These are phyloP conservation scores for Sparidentex hasta DNA, from an alignment of 2,797 vertebrate species.

Conservation along the genomic window DNA sequence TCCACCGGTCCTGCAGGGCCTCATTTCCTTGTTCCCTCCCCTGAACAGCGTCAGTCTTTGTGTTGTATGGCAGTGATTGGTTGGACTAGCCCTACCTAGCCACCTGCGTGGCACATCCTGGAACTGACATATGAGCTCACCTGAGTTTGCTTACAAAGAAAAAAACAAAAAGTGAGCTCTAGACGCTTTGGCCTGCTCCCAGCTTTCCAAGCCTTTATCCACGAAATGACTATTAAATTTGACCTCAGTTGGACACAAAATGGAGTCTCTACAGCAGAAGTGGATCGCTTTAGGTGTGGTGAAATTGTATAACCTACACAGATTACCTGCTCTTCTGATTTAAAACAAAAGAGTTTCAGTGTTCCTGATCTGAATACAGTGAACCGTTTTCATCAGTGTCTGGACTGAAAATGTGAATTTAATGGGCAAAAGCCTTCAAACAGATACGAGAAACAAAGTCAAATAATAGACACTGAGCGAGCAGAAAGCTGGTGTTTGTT, in stretches of 20 bases:
- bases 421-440: slow-evolving; percentile 61
- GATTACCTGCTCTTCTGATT: background rate
- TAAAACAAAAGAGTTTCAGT: slow-evolving; percentile 7
- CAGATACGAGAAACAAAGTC: slow-evolving; percentile 60
- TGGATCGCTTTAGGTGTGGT: background rate
- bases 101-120: slow-evolving; percentile 85
- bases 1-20: slow-evolving; percentile 85
- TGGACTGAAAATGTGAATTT: slow-evolving; percentile 33
- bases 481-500: slow-evolving; percentile 80
- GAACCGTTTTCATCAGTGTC: background rate
- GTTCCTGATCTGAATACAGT: background rate
- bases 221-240: slow-evolving; percentile 13
- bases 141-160: slow-evolving; percentile 64
- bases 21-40: slow-evolving; percentile 83
- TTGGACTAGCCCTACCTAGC: slow-evolving; percentile 61
- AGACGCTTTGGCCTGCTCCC: slow-evolving; percentile 42
- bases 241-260: slow-evolving; percentile 3
- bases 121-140: slow-evolving; percentile 83
- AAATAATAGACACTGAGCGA: slow-evolving; percentile 69
- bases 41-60: slow-evolving; percentile 74
- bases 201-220: slow-evolving; percentile 18
- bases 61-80: slow-evolving; percentile 81
- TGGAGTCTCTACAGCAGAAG: background rate
- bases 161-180: slow-evolving; percentile 38
- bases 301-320: background rate